Base-by-base conservation (phyloP, 2,797 vertebrate species). In the Tarsius wallacei region DNA sequence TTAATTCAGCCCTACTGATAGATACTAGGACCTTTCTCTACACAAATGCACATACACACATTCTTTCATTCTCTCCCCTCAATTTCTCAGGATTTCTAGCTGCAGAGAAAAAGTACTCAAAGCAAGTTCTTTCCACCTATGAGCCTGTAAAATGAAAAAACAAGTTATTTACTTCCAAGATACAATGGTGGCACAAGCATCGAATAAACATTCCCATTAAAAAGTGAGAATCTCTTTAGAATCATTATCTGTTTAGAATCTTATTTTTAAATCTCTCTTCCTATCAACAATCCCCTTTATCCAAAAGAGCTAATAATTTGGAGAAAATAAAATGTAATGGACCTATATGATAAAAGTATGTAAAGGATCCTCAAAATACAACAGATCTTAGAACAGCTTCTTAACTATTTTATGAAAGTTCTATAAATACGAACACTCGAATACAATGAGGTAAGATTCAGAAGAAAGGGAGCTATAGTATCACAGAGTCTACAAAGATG, bases 31-130 rank as follows among this genome's bases (percentile, higher is more conserved):
- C 5, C 13, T 42, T 66, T 63, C 81, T 94, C 17, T 31, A 94
- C 28, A 70, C 13, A 24, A 6, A 42, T 7, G 82, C 15, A 63
- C n/a, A 49, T 36, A 12, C 22, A 74, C n/a, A 51, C 26, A n/a
- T 19, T n/a, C 51, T 71, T 73, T 80, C 22, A 42, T 7, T 90
- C 19, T 16, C 12, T 70, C 24, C 36, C 21, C 5, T 66, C 71
- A 42, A 74, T 49, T 83, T 89, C 76, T 85, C n/a, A 94, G 36
- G 81, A 91, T 92, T 96, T 94, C 55, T 51, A 93, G 21, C 21
- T 77, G 93, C 8, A 93, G 16, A 80, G 31, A 73, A 84, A 59
- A 76, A 13, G 5, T 42, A 42, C 42, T 42, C 42, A 42, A 42
- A 42, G 42, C 42, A 42, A 42, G 42, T 42, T 42, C 42, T 42